Percentiles rank a stretch among this genome's conserved stretches.
Conservation (phyloP, 2,113 vertebrate genomes). For the Carassius auratus region DNA sequence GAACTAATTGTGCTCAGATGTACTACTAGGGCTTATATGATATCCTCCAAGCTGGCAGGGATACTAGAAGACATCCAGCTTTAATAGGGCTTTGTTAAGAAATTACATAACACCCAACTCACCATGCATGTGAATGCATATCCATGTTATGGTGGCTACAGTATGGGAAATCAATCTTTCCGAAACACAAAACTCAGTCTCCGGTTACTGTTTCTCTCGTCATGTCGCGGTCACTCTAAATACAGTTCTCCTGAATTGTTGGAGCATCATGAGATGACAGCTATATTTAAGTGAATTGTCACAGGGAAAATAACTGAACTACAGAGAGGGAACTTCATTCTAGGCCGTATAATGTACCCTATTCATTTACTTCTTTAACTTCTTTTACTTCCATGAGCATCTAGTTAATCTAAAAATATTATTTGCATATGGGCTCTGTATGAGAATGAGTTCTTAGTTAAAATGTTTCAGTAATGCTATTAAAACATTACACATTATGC, state of each 20-base stretch:
- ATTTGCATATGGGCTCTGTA: neutral
- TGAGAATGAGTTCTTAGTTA: constrained; percentile 1
- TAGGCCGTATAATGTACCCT: neutral
- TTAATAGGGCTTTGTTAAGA: constrained; percentile 10
- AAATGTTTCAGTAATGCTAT: neutral
- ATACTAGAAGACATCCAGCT: neutral
- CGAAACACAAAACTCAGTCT: neutral
- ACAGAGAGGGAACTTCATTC: neutral
- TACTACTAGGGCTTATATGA: neutral
- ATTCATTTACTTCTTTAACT: neutral
- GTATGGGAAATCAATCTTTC: constrained; percentile 36
- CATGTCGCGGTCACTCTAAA: constrained; percentile 15
- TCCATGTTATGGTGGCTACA: neutral
- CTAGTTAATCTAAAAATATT: constrained; percentile 1
- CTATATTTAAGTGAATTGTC: constrained; percentile 34
- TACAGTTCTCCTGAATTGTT: constrained; percentile 15
- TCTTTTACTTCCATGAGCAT: neutral
- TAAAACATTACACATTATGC: neutral
- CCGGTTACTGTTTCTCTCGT: neutral
- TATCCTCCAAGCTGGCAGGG: neutral
- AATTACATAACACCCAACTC: constrained; percentile 10
- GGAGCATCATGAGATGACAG: constrained; percentile 21
- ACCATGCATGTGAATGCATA: neutral
- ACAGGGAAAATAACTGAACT: neutral
- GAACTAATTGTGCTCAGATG: neutral